Evolutionary conservation across 2,113 vertebrate genomes (phyloP), one percentile per base, ranked within the genome.

Genomic region (Coracopsis vasa): DNA sequence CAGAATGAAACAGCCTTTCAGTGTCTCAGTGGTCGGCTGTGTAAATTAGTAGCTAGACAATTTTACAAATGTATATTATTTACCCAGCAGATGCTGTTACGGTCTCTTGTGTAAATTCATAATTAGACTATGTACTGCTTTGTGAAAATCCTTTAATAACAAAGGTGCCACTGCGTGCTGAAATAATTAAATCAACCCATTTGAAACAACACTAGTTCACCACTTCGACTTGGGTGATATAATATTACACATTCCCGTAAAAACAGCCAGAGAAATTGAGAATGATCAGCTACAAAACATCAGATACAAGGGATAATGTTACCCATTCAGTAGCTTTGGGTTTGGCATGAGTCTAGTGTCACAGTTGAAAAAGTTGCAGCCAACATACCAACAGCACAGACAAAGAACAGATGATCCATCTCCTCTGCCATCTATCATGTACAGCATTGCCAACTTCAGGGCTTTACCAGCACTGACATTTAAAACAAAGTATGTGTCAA

Each of bases 401-500:
- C 97, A 94, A 92, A 80, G 96, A 98, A 98, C 98, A 99, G 98
- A 99, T 99, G 99, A 99, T 97, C 71, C 91, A 71, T 94, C 92
- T 95, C 97, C 97, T 96, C 90, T 97, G 98, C 98, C 98, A 96
- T 99, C 98, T 98, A 98, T 98, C 98, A 98, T 95, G 86, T 95
- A 92, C 97, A 97, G 94, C 92, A 95, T 97, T 98, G 98, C 98
- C 99, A 99, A 98, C 97, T 97, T 96, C 91, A 95, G 96, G 98
- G 98, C 97, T 97, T 95, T 90, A 97, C 97, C 95, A 96, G 97
- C 70, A 97, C 97, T 98, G 98, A 98, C 98, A 98, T 98, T 98
- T 98, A 97, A 98, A 98, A 98, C 98, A 97, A 98, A 98, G 98
- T 98, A 98, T 98, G 98, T 98, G 98, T 98, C 97, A 98, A 98